Percentiles rank a stretch among this genome's conserved stretches.
These are phyloP conservation scores for Sorex maritimensis DNA, from an alignment of 2,797 vertebrate genomes.

Conservation along the genomic window DNA sequence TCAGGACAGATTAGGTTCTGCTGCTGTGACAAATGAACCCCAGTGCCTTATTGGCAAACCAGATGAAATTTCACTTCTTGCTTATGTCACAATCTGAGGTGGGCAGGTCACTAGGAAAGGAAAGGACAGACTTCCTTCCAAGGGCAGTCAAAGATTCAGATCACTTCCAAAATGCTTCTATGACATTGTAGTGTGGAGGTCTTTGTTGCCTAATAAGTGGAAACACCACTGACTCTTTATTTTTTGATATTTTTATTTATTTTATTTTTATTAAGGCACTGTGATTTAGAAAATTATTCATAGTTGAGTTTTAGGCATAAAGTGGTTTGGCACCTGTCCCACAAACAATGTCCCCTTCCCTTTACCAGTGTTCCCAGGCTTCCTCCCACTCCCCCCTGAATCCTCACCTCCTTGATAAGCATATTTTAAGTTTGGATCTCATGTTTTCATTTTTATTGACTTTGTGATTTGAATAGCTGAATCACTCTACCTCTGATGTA, in stretches of 20 bases:
- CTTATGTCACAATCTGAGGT: not conserved
- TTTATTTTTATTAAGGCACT: too few relatives aligned
- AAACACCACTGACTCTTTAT: not conserved
- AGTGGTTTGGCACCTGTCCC: too few relatives aligned
- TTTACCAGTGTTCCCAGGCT: too few relatives aligned
- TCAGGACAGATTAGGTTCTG: not conserved
- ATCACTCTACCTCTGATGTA: too few relatives aligned
- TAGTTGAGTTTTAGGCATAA: too few relatives aligned
- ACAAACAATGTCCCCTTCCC: too few relatives aligned
- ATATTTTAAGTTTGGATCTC: too few relatives aligned
- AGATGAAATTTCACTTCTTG: not conserved
- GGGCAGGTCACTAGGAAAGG: not conserved
- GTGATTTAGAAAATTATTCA: too few relatives aligned
- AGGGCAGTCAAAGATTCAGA: not conserved
- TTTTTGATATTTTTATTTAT: not conserved
- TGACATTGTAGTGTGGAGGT: not conserved
- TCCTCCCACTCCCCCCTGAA: too few relatives aligned
- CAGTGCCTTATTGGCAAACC: not conserved
- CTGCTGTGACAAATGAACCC: conserved; percentile 17
- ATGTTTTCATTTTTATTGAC: too few relatives aligned
- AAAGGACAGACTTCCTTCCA: not conserved
- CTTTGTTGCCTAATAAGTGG: conserved; percentile 1
- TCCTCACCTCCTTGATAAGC: too few relatives aligned
- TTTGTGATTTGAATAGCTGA: too few relatives aligned
- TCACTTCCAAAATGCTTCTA: not conserved